A percentile compares a stretch with the other conserved stretches of the same genome.
These are phyloP conservation scores for Phrynocephalus vlangalii DNA, from an alignment of 2,797 vertebrate species.

Conservation along the genomic window DNA sequence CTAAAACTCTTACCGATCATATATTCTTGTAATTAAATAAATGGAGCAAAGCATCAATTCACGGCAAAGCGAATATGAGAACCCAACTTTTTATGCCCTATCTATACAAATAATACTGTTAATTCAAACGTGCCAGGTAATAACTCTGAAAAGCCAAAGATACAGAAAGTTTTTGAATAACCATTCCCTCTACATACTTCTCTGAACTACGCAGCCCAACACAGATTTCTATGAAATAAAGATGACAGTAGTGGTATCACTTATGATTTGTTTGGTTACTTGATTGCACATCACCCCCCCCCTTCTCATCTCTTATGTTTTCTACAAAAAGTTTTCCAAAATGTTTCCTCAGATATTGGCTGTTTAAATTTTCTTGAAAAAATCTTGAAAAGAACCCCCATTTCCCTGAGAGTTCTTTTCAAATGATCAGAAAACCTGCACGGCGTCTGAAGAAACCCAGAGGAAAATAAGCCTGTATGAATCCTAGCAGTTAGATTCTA, in stretches of 20 bases:
- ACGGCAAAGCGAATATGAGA: slow-evolving; percentile 36
- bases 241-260: background rate
- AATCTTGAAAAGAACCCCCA: background rate
- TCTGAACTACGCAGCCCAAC: background rate
- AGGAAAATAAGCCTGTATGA: background rate
- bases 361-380: background rate
- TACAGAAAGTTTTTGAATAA: background rate
- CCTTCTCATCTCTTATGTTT: background rate
- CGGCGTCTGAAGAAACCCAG: background rate
- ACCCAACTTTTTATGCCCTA: slow-evolving; percentile 27
- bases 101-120: slow-evolving; percentile 19
- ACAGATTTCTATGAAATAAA: background rate
- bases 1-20: slow-evolving; percentile 68
- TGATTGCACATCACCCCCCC: background rate
- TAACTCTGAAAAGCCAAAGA: background rate
- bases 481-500: background rate
- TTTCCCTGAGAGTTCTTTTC: background rate
- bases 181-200: background rate
- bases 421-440: background rate
- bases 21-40: slow-evolving; percentile 65
- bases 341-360: background rate
- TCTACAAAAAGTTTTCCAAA: background rate
- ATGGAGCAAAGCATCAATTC: slow-evolving; percentile 23
- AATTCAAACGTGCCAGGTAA: background rate
- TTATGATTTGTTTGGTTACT: background rate